Percentiles rank a stretch among this genome's conserved stretches.
Conservation (phyloP, 2,888 invertebrate genomes). For the Microplitis manilae region DNA sequence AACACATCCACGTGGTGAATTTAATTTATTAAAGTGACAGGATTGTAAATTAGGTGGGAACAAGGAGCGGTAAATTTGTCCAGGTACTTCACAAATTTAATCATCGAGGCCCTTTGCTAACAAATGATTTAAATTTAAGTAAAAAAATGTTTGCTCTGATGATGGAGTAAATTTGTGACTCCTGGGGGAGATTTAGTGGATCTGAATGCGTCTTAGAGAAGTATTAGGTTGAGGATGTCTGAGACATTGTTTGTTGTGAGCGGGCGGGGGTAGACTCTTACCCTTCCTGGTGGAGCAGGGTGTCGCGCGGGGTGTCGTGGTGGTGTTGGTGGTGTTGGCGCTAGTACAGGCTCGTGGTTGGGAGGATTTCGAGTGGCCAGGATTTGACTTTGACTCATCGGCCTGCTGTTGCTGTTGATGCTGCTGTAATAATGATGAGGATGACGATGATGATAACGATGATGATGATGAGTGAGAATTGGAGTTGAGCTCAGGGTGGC, state of each 20-base stretch:
- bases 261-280: constrained; percentile 71
- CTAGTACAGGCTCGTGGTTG: constrained; percentile 71
- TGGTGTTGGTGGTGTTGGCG: constrained; percentile 70
- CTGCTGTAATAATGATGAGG: constrained; percentile 42
- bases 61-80: not conserved
- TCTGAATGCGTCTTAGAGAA: constrained; percentile 15
- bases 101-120: too few species aligned
- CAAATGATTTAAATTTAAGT: too few species aligned
- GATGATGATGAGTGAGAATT: constrained; percentile 39
- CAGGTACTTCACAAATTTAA: too few species aligned
- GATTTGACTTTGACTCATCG: constrained; percentile 56
- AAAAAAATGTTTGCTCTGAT: not conserved
- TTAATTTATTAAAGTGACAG: constrained; percentile 57
- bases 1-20: constrained; percentile 72
- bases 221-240: constrained; percentile 57
- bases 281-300: constrained; percentile 72
- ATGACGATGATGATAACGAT: constrained; percentile 34
- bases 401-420: constrained; percentile 45
- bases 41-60: not conserved
- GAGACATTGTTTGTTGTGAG: constrained; percentile 57
- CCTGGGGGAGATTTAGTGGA: constrained; percentile 20
- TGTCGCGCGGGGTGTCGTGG: constrained; percentile 72
- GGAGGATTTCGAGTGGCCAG: constrained; percentile 63
- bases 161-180: not conserved
- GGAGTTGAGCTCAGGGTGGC: constrained; percentile 68